phyloP scores from a whole-genome alignment of 1,140 invertebrate species.

The Brachionus angularis region DNA sequence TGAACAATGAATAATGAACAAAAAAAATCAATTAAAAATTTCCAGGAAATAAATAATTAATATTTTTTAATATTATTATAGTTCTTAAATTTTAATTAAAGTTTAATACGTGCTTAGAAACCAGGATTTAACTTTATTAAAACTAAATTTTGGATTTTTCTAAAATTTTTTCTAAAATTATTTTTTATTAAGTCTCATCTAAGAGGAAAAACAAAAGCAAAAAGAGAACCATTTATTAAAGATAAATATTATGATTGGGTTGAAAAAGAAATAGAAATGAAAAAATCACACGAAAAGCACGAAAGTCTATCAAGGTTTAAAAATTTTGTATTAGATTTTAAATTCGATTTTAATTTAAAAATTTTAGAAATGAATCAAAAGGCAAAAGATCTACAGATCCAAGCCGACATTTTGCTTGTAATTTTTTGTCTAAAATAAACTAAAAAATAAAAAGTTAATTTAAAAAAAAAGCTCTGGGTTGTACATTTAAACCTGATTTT shows the following conservation, averaged over 20 bases:
- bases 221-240: slow-evolving; percentile 28
- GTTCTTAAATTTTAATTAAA: no score
- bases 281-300: slow-evolving; percentile 1
- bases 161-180: no score
- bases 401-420: slow-evolving; percentile 21
- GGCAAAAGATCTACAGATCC: not conserved
- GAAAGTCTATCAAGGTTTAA: slow-evolving; percentile 5
- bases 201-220: slow-evolving; percentile 16
- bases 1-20: not conserved
- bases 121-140: no score
- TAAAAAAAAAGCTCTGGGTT: slow-evolving; percentile 9
- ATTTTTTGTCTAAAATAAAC: not conserved
- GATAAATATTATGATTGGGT: slow-evolving; percentile 37
- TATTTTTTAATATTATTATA: not conserved
- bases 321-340: not conserved
- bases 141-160: no score
- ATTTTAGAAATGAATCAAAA: not conserved
- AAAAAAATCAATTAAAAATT: no score
- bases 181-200: slow-evolving; percentile 7
- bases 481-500: slow-evolving; percentile 16
- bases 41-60: not conserved
- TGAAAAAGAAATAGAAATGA: slow-evolving; percentile 37
- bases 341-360: not conserved
- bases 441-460: not conserved
- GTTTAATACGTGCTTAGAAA: no score